Evolutionary conservation across 2,888 invertebrate species (phyloP), one percentile per base, ranked within the genome.

Genomic region (Eulithis prunata): DNA sequence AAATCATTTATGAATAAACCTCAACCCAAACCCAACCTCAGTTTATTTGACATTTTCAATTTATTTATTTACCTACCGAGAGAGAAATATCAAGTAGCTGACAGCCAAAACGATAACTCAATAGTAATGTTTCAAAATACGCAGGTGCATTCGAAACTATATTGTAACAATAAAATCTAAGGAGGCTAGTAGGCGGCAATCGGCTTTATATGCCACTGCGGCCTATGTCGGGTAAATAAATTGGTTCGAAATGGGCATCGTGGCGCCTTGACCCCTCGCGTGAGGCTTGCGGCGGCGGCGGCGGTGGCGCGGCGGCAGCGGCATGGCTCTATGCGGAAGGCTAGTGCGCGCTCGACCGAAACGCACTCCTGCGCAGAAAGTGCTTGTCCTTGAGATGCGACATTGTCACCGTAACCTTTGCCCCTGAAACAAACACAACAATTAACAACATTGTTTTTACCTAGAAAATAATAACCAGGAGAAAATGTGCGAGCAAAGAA

Each of bases 281-380:
- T 77, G 78, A 63, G 63, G 74, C 77, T 74, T 68, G 69, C 75
- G 74, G 75, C 75, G 70, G 70, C 68, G 62, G 32, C 32, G 32
- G 32, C 32, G n/a, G 32, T 4, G 32, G 32, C 32, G 32, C 3
- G 32, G 32, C 32, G 32, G n/a, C n/a, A 13, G 36, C n/a, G 53
- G 54, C 53, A 36, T 79, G 79, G 80, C 80, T 79, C 84, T 83
- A 90, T 78, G 87, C 91, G 92, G 92, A 93, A 93, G 92, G 81
- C 80, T 82, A 75, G 83, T 77, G 89, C 66, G 77, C 88, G 78
- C 73, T 81, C 88, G 81, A 86, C 84, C 88, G 87, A 75, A 83
- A 85, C 88, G 81, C 70, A 82, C 84, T 87, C 90, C 89, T 89
- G 90, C 90, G 90, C 89, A 90, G 91, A 91, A 90, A 91, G 87